Conservation (phyloP, 2,888 invertebrate species). For the Leptopilina syphax region DNA sequence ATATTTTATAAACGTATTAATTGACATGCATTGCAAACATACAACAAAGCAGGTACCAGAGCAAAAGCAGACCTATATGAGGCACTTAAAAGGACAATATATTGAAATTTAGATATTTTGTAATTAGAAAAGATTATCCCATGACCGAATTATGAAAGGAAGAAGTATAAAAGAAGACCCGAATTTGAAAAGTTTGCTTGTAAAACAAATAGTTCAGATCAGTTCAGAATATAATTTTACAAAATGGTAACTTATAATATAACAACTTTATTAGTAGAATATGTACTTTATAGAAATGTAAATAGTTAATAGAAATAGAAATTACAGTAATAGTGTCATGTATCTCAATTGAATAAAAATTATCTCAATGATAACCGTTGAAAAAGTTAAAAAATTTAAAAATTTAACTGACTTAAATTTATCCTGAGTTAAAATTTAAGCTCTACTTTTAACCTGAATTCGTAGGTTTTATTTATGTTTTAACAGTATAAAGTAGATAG, state of each 20-base stretch:
- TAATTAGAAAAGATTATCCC: slow-evolving; percentile 51
- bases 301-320: too few species aligned
- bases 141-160: slow-evolving; percentile 52
- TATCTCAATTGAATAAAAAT: too few species aligned
- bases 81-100: slow-evolving; percentile 50
- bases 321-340: too few species aligned
- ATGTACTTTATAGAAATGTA: too few species aligned
- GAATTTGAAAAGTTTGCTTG: slow-evolving; percentile 39
- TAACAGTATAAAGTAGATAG: too few species aligned
- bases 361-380: too few species aligned
- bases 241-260: background rate
- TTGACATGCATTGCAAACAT: slow-evolving; percentile 75
- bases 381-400: too few species aligned
- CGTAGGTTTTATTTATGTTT: too few species aligned
- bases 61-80: slow-evolving; percentile 73
- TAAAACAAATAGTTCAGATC: background rate
- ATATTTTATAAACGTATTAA: slow-evolving; percentile 49
- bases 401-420: too few species aligned
- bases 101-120: background rate
- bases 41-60: slow-evolving; percentile 77
- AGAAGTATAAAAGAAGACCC: slow-evolving; percentile 48
- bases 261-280: too few species aligned
- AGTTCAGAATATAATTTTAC: background rate
- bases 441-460: too few species aligned
- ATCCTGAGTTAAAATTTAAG: too few species aligned